Conservation (phyloP, 2,113 vertebrate species). For the Spea bombifrons region DNA sequence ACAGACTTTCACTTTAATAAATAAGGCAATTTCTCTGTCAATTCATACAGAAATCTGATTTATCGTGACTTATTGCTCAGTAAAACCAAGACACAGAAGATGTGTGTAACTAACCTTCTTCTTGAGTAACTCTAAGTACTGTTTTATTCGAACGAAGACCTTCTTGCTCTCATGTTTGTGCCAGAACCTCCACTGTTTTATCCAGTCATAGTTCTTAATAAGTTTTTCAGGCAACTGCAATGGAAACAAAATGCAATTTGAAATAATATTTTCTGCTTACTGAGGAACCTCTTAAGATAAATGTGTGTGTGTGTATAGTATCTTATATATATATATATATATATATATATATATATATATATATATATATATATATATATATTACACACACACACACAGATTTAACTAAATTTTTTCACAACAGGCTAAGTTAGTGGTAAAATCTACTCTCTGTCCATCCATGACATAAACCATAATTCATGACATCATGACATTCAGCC, state of each 20-base stretch:
- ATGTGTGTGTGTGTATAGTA: too few species aligned
- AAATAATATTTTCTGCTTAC: neutral
- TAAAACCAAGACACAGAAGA: neutral
- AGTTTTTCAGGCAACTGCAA: slow-evolving; percentile 78
- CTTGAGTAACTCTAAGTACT: slow-evolving; percentile 75
- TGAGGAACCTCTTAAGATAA: too few species aligned
- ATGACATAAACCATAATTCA: too few species aligned
- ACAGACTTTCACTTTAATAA: neutral
- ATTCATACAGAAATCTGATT: too few species aligned
- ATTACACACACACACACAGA: too few species aligned
- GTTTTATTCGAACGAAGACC: slow-evolving; percentile 66
- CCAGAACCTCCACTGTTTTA: slow-evolving; percentile 79
- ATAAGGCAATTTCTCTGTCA: neutral
- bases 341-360: too few species aligned
- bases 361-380: too few species aligned
- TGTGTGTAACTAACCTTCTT: slow-evolving; percentile 69
- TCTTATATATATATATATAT: too few species aligned
- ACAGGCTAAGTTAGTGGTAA: too few species aligned
- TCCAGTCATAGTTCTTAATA: slow-evolving; percentile 72
- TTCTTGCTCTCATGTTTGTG: slow-evolving; percentile 61
- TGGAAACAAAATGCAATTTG: slow-evolving; percentile 14
- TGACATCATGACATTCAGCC: too few species aligned
- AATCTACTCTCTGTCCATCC: too few species aligned
- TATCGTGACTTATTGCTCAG: neutral
- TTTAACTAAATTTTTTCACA: too few species aligned